Evolutionary conservation across 2,113 vertebrate genomes (phyloP), one percentile per base, ranked within the genome.

Genomic region (Tylochromis polylepis): DNA sequence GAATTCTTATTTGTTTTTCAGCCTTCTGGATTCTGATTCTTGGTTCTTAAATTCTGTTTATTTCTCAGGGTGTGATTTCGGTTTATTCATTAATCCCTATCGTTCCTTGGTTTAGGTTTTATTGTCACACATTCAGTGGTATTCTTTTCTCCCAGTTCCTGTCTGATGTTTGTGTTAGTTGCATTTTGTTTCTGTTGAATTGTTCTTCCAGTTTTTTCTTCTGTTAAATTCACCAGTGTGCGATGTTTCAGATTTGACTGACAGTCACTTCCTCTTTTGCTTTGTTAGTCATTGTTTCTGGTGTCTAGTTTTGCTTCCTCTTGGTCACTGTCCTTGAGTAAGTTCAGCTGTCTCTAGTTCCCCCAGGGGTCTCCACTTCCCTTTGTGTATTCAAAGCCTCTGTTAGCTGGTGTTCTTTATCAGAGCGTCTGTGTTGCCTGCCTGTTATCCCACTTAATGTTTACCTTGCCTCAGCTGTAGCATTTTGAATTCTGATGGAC

Each of bases 61-160:
- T 72, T 72, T 16, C 14, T 72, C 67, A 46, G 41, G 1, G 1
- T 46, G 41, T 46, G 22, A 46, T 0, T 49, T 72, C 41, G 46
- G 41, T 72, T 72, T 72, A 72, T 46, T 38, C 62, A 72, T 72
- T 27, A 11, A 72, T 46, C 43, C 38, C 14, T 27, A 46, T 46
- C 1, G 2, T 72, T 72, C 38, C 3, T 72, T 72, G 5, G 5
- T 72, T 72, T 11, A 46, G 38, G 22, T 72, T 72, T 46, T 72
- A 46, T 72, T 72, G 8, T 46, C 8, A 46, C 1, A 0, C 22
- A 43, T 43, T 43, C 0, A 70, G 65, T 15, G 46, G 1, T 1
- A 27, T 72, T 72, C 5, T 16, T 70, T 70, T 43, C 8, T 72
- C 65, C 43, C 22, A 1, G 38, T 70, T 70, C n/a, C 38, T 43